These are phyloP conservation scores for Drosophila equinoxialis DNA, from an alignment of 1,140 invertebrate species.

Conservation along the genomic window DNA sequence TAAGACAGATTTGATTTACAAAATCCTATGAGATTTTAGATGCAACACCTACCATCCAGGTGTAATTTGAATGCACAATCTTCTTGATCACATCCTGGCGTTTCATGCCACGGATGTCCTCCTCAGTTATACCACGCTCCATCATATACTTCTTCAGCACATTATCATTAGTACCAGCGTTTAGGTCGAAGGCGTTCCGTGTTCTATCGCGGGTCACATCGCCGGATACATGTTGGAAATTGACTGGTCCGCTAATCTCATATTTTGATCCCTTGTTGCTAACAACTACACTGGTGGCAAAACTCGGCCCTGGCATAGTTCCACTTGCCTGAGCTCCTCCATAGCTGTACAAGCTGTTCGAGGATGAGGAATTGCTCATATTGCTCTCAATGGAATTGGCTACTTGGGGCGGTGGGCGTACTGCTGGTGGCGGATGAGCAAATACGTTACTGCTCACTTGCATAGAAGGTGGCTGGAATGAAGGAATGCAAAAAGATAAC, in stretches of 20 bases:
- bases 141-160: conserved; percentile 77
- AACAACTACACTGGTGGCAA: conserved; percentile 54
- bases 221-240: conserved; percentile 72
- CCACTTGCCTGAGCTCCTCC: conserved; percentile 28
- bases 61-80: conserved; percentile 73
- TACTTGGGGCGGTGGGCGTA: conserved; percentile 51
- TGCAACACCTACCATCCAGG: conserved; percentile 63
- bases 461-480: conserved; percentile 69
- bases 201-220: conserved; percentile 74
- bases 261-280: conserved; percentile 73
- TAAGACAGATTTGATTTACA: neutral
- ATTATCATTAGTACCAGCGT: conserved; percentile 59
- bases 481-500: conserved; percentile 25
- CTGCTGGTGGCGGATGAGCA: conserved; percentile 59
- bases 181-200: conserved; percentile 72
- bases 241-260: conserved; percentile 73
- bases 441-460: conserved; percentile 68
- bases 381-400: conserved; percentile 29
- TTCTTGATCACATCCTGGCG: conserved; percentile 65
- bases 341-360: conserved; percentile 62
- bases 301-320: conserved; percentile 60
- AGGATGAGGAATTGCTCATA: conserved; percentile 61
- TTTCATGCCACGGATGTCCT: conserved; percentile 58
- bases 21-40: neutral
- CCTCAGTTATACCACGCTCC: conserved; percentile 68